A percentile compares a stretch with the other conserved stretches of the same genome.
Evolutionary conservation across 2,888 invertebrate species (phyloP).

Genomic region (Tenthredo scrophulariae): DNA sequence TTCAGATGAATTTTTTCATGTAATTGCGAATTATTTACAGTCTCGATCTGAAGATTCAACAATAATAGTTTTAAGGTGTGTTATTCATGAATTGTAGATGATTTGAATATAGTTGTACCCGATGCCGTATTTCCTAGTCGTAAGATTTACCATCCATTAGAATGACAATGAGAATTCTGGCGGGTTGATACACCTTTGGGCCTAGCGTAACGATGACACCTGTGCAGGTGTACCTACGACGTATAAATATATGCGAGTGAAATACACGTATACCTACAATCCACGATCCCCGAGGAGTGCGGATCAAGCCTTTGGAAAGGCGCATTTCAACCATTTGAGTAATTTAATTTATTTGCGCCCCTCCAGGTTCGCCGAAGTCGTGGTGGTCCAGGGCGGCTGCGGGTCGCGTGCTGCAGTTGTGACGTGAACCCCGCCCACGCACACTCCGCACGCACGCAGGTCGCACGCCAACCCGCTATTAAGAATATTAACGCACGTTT

Average conservation of each 20-base stretch:
- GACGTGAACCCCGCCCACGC: conserved; percentile 64
- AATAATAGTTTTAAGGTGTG: background rate
- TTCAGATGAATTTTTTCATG: background rate
- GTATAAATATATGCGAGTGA: background rate
- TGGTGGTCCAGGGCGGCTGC: conserved; percentile 50
- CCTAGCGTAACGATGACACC: background rate
- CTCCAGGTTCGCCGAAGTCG: conserved; percentile 31
- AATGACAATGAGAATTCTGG: background rate
- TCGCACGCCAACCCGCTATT: conserved; percentile 74
- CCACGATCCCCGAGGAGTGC: conserved; percentile 2
- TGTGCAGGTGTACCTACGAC: background rate
- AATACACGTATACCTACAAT: background rate
- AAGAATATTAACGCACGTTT: conserved; percentile 75
- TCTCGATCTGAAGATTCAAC: too few species aligned
- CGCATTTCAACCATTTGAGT: conserved; percentile 36
- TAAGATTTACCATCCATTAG: background rate
- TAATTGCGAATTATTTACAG: too few species aligned
- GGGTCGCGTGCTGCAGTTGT: conserved; percentile 61
- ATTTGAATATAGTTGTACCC: background rate
- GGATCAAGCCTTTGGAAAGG: conserved; percentile 12
- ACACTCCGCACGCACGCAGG: conserved; percentile 58
- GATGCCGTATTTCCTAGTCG: background rate
- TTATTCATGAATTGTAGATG: background rate
- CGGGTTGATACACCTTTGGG: background rate
- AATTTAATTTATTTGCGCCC: conserved; percentile 49